Conservation (phyloP, 2,113 vertebrate species). For the Galbula dea region DNA sequence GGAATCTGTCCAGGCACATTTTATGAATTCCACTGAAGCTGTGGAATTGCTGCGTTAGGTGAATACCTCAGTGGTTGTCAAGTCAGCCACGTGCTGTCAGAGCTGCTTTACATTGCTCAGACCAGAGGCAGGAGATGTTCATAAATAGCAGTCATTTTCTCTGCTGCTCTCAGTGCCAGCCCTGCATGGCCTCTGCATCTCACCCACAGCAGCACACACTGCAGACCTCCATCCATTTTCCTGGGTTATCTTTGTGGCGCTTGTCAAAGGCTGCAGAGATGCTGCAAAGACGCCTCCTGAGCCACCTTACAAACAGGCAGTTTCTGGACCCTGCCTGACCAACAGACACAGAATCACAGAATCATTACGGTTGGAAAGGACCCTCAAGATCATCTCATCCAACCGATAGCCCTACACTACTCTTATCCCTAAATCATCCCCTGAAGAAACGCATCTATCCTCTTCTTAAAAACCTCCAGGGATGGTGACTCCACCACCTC, state of each 20-base stretch:
- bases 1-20: background rate
- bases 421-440: too few relatives aligned
- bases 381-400: too few relatives aligned
- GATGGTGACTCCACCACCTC: too few relatives aligned
- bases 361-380: too few relatives aligned
- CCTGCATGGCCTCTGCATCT: background rate
- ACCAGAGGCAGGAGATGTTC: background rate
- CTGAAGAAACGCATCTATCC: too few relatives aligned
- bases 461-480: too few relatives aligned
- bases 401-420: too few relatives aligned
- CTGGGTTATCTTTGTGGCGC: background rate
- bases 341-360: too few relatives aligned
- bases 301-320: fast-evolving
- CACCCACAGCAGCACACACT: background rate
- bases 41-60: conserved; percentile 2
- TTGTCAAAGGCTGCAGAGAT: background rate
- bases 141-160: background rate
- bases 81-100: background rate
- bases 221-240: background rate
- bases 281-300: background rate
- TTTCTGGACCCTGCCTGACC: background rate
- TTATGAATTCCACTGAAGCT: background rate
- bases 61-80: background rate
- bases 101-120: background rate
- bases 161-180: background rate